Conservation (phyloP, 2,113 vertebrate genomes). For the Perca flavescens region DNA sequence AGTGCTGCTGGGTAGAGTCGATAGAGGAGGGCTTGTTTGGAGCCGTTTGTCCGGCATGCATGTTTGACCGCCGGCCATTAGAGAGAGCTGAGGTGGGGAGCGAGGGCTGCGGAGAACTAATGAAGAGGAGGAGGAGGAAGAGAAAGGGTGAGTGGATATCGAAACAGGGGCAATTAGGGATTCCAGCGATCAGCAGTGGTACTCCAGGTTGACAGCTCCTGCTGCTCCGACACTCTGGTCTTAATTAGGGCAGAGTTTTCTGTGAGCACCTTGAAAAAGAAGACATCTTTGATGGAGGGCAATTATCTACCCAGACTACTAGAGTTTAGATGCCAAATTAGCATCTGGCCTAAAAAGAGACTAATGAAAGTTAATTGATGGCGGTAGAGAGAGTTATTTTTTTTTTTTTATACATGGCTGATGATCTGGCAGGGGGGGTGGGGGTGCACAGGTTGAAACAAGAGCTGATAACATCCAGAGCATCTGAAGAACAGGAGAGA, state of each 20-base stretch:
- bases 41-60: constrained; percentile 50
- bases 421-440: constrained; percentile 1
- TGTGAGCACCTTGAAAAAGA: constrained; percentile 43
- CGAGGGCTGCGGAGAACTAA: constrained; percentile 62
- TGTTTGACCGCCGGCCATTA: constrained; percentile 73
- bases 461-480: constrained; percentile 38
- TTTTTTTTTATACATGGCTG: constrained; percentile 21
- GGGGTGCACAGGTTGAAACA: constrained; percentile 31
- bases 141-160: constrained; percentile 26
- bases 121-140: constrained; percentile 59
- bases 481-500: constrained; percentile 45
- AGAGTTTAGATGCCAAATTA: background rate
- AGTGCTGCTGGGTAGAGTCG: constrained; percentile 55
- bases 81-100: constrained; percentile 50
- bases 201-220: constrained; percentile 70
- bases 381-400: constrained; percentile 12
- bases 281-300: constrained; percentile 65
- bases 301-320: constrained; percentile 72
- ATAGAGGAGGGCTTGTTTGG: constrained; percentile 55
- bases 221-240: constrained; percentile 49
- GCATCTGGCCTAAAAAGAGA: constrained; percentile 56
- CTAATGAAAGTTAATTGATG: constrained; percentile 51
- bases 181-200: constrained; percentile 61
- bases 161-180: constrained; percentile 77
- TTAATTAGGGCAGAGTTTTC: constrained; percentile 78